Conservation (phyloP, 2,888 invertebrate species). For the Eledona agricola region DNA sequence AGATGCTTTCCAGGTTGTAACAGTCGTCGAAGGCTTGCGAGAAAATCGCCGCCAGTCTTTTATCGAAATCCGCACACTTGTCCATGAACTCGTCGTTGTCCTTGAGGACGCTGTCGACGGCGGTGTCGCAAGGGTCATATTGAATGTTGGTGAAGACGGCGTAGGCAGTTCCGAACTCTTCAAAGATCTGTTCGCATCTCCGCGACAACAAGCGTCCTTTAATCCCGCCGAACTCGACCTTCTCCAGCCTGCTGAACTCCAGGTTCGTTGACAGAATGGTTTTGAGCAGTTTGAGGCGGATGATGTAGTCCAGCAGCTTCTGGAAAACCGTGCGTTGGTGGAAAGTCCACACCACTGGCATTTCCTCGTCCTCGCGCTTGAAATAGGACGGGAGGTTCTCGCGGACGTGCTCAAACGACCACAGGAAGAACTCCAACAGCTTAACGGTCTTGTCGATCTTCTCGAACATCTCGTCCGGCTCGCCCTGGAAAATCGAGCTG, state of each 20-base stretch:
- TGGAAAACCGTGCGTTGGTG: slow-evolving; percentile 76
- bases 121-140: slow-evolving; percentile 81
- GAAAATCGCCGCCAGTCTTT: slow-evolving; percentile 80
- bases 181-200: slow-evolving; percentile 55
- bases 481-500: slow-evolving; percentile 83
- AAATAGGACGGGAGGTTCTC: slow-evolving; percentile 58
- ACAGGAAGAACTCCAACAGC: slow-evolving; percentile 52
- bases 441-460: slow-evolving; percentile 52
- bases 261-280: slow-evolving; percentile 77
- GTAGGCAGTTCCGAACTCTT: slow-evolving; percentile 60
- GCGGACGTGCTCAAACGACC: slow-evolving; percentile 64
- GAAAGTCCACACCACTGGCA: slow-evolving; percentile 78
- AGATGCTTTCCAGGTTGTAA: slow-evolving; percentile 69
- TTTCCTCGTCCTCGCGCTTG: slow-evolving; percentile 54
- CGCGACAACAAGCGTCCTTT: slow-evolving; percentile 57
- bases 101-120: slow-evolving; percentile 70
- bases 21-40: slow-evolving; percentile 85
- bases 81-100: slow-evolving; percentile 72
- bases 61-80: slow-evolving; percentile 76
- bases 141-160: slow-evolving; percentile 65
- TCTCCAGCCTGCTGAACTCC: slow-evolving; percentile 88
- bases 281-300: slow-evolving; percentile 72
- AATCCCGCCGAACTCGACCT: slow-evolving; percentile 65
- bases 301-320: slow-evolving; percentile 71
- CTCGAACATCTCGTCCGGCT: slow-evolving; percentile 63